Evolutionary conservation across 2,888 invertebrate genomes (phyloP), one percentile per base, ranked within the genome.

Genomic region (Chalcosyrphus nemorum): DNA sequence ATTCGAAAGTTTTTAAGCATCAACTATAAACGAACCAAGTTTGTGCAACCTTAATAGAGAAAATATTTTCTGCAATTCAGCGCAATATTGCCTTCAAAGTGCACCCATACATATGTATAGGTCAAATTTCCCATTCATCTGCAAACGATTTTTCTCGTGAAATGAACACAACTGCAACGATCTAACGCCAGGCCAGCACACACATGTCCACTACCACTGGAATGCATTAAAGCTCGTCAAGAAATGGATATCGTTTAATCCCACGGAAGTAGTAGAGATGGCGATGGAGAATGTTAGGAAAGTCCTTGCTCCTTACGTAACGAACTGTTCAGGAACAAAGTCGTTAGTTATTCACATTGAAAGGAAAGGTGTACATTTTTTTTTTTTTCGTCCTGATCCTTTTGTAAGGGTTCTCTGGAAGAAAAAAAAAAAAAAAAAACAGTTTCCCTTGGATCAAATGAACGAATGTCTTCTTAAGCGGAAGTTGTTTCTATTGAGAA

Each of bases 401-500:
- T 29, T n/a, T 15, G 7, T 43, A n/a, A 17, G 11, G 6, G 11
- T 9, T 5, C 38, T 15, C 7, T 4, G 2, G 13, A 2, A 57
- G 24, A 41, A 0, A 15, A 47, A 41, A 47, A n/a, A 11, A 21
- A 24, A n/a, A 27, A n/a, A 38, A 13, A 38, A 38, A 13, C 13
- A 45, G 19, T 45, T 63, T 63, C 13, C 19, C 9, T 59, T 2
- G 21, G 32, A 35, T 70, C 47, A 52, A 52, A 61, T 41, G 54
- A 43, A 43, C 15, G 24, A 41, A 70, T 35, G 68, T 21, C 32
- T 38, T 66, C 43, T 71, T 47, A 59, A 71, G 47, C 47, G 54
- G 72, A 72, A 63, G 43, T 72, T 35, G 71, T 71, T 71, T 38
- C 50, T 27, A n/a, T 52, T 27, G 45, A 27, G 24, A 61, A 71